Conservation (phyloP, 2,797 vertebrate genomes). For the Cossypha niveicapilla region DNA sequence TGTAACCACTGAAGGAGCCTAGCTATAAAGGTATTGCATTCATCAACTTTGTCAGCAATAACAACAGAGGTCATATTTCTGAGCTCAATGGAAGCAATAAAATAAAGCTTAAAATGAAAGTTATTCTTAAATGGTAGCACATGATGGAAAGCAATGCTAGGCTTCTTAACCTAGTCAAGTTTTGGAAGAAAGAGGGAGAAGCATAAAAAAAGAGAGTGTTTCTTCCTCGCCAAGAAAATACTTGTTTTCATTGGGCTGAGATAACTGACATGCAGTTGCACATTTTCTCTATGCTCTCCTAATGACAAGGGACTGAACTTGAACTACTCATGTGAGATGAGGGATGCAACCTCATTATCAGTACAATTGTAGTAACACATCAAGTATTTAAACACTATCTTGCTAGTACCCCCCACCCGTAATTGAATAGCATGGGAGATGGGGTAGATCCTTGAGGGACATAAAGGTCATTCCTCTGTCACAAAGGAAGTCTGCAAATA, state of each 20-base stretch:
- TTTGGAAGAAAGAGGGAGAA: not conserved
- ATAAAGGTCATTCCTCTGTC: not conserved
- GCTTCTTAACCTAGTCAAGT: not conserved
- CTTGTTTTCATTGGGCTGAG: not conserved
- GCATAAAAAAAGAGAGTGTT: fast-evolving
- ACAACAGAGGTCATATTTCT: not conserved
- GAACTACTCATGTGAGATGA: not conserved
- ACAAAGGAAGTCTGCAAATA: not conserved
- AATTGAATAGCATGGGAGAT: not conserved
- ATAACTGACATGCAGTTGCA: not conserved
- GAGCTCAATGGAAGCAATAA: not conserved
- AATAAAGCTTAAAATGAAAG: not conserved
- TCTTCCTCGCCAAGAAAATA: not conserved
- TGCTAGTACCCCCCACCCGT: not conserved
- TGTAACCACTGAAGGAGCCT: not conserved
- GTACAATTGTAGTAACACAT: not conserved
- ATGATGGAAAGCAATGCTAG: not conserved
- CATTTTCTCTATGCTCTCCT: not conserved
- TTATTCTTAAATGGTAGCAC: not conserved
- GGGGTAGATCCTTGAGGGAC: not conserved
- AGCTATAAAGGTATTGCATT: not conserved
- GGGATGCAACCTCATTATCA: not conserved
- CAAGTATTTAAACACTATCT: not conserved
- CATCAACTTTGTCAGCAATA: not conserved
- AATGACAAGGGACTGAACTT: not conserved